Conservation (phyloP, 2,888 invertebrate species). For the Eumerus sabulonum region DNA sequence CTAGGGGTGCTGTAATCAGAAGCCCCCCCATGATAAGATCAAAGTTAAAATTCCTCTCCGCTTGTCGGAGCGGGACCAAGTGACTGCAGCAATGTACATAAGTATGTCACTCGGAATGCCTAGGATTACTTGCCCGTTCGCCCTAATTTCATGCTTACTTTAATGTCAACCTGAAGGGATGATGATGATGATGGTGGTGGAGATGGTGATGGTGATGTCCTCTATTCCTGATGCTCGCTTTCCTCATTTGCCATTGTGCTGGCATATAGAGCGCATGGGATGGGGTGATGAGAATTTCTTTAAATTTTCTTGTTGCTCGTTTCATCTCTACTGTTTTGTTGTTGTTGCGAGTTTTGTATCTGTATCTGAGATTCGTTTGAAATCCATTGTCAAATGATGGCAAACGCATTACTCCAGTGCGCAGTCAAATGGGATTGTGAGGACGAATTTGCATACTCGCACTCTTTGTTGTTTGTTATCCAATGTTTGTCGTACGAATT, state of each 20-base stretch:
- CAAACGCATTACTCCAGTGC: conserved; percentile 29
- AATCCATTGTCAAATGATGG: conserved; percentile 29
- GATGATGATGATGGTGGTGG: conserved; percentile 53
- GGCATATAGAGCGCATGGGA: background rate
- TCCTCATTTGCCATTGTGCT: conserved; percentile 3
- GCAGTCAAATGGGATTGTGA: conserved; percentile 13
- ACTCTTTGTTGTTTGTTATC: too few relatives aligned
- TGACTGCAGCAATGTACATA: conserved; percentile 55
- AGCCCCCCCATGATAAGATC: conserved; percentile 57
- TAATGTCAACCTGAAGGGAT: conserved; percentile 61
- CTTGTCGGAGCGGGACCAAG: conserved; percentile 20
- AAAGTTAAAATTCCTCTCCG: conserved; percentile 60
- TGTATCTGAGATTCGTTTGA: background rate
- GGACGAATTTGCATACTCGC: conserved; percentile 33
- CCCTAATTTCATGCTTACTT: conserved; percentile 67
- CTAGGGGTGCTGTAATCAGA: conserved; percentile 66
- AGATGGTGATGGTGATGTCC: conserved; percentile 55
- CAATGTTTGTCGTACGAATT: conserved; percentile 4
- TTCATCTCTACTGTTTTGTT: background rate
- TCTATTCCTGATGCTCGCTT: too few relatives aligned
- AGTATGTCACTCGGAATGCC: conserved; percentile 9
- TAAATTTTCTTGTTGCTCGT: conserved; percentile 1
- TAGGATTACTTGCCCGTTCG: conserved; percentile 28
- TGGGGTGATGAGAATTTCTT: conserved; percentile 40
- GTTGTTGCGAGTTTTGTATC: too few relatives aligned